These are phyloP conservation scores for Pterophyllum scalare DNA, from an alignment of 2,113 vertebrate genomes.

Conservation along the genomic window DNA sequence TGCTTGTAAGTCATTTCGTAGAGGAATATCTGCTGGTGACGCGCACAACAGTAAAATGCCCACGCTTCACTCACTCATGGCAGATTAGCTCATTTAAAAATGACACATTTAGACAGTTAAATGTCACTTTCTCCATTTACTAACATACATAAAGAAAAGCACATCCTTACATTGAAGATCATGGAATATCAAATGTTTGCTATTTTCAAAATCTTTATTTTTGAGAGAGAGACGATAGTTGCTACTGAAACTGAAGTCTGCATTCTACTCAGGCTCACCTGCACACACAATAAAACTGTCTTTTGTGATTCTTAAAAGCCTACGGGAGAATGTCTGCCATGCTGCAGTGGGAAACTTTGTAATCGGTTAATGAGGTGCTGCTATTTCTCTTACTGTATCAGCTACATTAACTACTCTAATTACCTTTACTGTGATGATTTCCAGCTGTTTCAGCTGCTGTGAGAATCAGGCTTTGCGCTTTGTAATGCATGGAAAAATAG, in stretches of 20 bases:
- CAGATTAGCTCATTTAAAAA: not conserved
- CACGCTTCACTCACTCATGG: not conserved
- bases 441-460: constrained; percentile 50
- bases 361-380: constrained; percentile 39
- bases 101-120: not conserved
- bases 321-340: not conserved
- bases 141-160: not conserved
- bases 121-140: not conserved
- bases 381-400: not conserved
- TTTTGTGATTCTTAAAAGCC: not conserved
- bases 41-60: not conserved
- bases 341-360: not conserved
- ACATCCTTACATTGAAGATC: not conserved
- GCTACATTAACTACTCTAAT: constrained; percentile 9
- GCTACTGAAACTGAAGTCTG: not conserved
- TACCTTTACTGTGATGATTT: constrained; percentile 20
- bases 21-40: not conserved
- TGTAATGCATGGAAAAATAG: constrained; percentile 7
- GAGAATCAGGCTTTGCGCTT: not conserved
- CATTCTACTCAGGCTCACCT: constrained; percentile 1
- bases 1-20: not conserved
- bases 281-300: not conserved
- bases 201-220: not conserved
- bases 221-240: not conserved
- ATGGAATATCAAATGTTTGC: no score